phyloP scores from a whole-genome alignment of 2,113 vertebrate genomes.

The Nibea coibor region DNA sequence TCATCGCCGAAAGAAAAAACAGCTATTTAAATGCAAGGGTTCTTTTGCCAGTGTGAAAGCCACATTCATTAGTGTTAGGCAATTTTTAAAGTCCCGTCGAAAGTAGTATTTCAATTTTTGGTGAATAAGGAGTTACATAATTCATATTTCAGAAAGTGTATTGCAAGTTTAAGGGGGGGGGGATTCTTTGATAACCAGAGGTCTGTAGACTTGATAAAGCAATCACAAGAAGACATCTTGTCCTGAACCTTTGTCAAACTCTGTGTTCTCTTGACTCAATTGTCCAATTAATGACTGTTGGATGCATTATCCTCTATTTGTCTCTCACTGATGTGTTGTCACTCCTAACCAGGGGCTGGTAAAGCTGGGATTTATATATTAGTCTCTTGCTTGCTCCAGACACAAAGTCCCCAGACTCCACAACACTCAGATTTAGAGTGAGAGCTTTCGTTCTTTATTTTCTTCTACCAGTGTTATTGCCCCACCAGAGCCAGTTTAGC shows the following conservation, averaged over 20 bases:
- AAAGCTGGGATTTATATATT: conserved; percentile 62
- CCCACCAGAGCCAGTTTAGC: conserved; percentile 35
- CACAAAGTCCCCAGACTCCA: conserved; percentile 42
- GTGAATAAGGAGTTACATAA: neutral
- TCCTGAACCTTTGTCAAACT: conserved; percentile 37
- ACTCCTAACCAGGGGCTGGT: conserved; percentile 55
- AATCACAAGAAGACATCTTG: conserved; percentile 29
- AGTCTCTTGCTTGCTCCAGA: conserved; percentile 47
- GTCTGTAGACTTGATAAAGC: conserved; percentile 30
- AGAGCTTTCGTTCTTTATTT: conserved; percentile 39
- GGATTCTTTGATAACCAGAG: conserved; percentile 16
- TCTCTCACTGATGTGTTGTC: conserved; percentile 42
- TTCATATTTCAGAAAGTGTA: conserved; percentile 3
- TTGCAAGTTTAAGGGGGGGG: conserved; percentile 1
- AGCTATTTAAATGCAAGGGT: neutral
- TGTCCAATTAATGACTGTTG: conserved; percentile 68
- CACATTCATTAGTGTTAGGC: neutral
- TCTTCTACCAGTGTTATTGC: conserved; percentile 32
- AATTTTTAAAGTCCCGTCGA: neutral
- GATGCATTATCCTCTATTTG: conserved; percentile 61
- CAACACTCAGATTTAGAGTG: conserved; percentile 37
- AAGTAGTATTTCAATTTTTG: neutral
- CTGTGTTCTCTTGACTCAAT: conserved; percentile 38
- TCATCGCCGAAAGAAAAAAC: neutral
- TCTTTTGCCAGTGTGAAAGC: neutral